Evolutionary conservation across 2,888 invertebrate species (phyloP), one percentile per base, ranked within the genome.

Genomic region (Torymus tubicola): DNA sequence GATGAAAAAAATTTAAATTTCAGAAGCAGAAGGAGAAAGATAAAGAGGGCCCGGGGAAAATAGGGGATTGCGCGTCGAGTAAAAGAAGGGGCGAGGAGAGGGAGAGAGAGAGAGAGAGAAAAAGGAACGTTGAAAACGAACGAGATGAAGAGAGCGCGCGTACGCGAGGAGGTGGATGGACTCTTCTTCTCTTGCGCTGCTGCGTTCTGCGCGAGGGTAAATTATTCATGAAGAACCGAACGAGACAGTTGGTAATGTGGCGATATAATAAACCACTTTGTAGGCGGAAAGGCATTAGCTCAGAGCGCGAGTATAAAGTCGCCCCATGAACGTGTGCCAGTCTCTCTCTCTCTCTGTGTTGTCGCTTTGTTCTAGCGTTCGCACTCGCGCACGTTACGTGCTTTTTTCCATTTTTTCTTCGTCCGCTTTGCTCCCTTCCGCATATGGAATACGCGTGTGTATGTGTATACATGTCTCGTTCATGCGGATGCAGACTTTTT

Each of bases 181-280:
- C 57, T 73, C 11, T 14, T 52, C 63, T 8, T 3, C 8, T 8
- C 3, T 14, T 10, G 8, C 58, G n/a, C 60, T 11, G 11, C 21
- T 8, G 31, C 57, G 58, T 18, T 73, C 50, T 50, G 69, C 53
- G 21, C 42, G n/a, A 13, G 61, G 24, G 81, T 81, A 81, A 81
- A 78, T 81, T 81, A 81, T 81, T 81, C 81, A 81, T 78, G 78
- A 78, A 78, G 70, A 65, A 77, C 60, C 64, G 61, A 81, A 78
- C 78, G 74, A 74, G 78, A 81, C 78, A 81, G 81, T 81, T 61
- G 78, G 78, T 81, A 81, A 78, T 75, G 70, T 71, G 75, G 63
- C 81, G 74, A 81, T 78, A 75, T 81, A 81, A 81, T 81, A 81
- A 81, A 81, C 65, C 75, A 78, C 78, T 81, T 81, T 81, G 78